Base-by-base conservation (phyloP, 92 coral and sea anemone species). In the Zoanthus gigantus region DNA sequence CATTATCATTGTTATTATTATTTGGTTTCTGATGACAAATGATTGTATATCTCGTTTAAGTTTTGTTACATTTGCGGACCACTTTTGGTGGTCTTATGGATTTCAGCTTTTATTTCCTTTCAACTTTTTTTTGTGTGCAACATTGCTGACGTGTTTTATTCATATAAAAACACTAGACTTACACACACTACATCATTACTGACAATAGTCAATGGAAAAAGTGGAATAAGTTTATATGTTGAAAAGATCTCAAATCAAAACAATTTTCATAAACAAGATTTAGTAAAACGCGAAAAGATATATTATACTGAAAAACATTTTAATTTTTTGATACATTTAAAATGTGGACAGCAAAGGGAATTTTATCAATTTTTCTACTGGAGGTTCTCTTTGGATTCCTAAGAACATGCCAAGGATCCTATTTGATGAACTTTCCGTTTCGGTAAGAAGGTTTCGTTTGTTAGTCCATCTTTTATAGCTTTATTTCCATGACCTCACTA, bases 381-480 rank as follows among this genome's bases (percentile, higher is more conserved):
- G n/a, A 17, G 50, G 7, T n/a, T n/a, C 6, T 63, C 57, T 79
- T 67, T n/a, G 84, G 56, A 42, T 67, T 63, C 73, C 73, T 34
- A 6, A 5, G 31, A 17, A n/a, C 54, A 28, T 79, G 57, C 56
- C 16, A 61, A 66, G 84, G 57, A 46, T 79, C 84, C 4, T 32
- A 79, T 47, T 79, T 79, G 13, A 58, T 45, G 31, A 12, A 53
- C 17, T 79, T 37, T 79, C 60, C 84, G 37, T 79, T 79, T 57
- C 34, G 74, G 84, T 79, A 79, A 79, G 23, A 23, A 23, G 46
- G 31, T 45, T 48, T 76, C 15, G 57, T 50, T 7, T 7, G 56
- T 7, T 50, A 50, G 10, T 50, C 56, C 56, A 44, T 15, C 52
- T 31, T 30, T 34, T 15, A 76, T 23, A 23, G 32, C 7, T 32